These are phyloP conservation scores for Drosophila erecta DNA, from an alignment of 1,140 invertebrate genomes.

Conservation along the genomic window DNA sequence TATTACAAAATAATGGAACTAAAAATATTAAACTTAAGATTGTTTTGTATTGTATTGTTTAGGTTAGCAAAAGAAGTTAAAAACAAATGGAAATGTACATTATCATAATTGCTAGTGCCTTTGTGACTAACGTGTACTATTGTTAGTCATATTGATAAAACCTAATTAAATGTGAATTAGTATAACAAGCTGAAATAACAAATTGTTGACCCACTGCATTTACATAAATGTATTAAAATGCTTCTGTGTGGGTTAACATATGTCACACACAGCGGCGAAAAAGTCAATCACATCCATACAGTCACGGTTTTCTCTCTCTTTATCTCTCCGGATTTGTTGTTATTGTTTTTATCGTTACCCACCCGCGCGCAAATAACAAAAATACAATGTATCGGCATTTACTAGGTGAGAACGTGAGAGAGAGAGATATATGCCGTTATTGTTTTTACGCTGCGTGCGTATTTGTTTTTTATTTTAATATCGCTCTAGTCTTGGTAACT, in stretches of 20 bases:
- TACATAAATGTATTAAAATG: slow-evolving; percentile 29
- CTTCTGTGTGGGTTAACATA: slow-evolving; percentile 41
- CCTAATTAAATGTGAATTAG: background rate
- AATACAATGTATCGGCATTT: slow-evolving; percentile 65
- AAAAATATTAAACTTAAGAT: background rate
- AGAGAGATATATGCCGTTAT: slow-evolving; percentile 49
- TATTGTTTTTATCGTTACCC: slow-evolving; percentile 31
- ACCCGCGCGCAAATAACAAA: slow-evolving; percentile 76
- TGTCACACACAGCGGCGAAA: slow-evolving; percentile 63
- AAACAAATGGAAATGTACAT: background rate
- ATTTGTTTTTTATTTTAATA: slow-evolving; percentile 4
- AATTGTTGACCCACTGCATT: slow-evolving; percentile 19
- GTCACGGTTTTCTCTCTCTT: slow-evolving; percentile 4
- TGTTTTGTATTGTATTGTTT: background rate
- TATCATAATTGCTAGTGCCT: background rate
- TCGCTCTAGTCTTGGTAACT: slow-evolving; percentile 52
- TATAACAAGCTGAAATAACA: background rate
- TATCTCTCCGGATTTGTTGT: slow-evolving; percentile 18
- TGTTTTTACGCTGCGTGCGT: slow-evolving; percentile 51
- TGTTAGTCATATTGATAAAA: background rate
- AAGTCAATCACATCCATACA: slow-evolving; percentile 57
- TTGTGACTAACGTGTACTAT: no score
- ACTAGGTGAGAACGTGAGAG: slow-evolving; percentile 2
- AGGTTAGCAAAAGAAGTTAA: background rate
- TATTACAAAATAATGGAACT: background rate